phyloP scores from a whole-genome alignment of 1,140 invertebrate genomes.

The Lepidostoma basale region DNA sequence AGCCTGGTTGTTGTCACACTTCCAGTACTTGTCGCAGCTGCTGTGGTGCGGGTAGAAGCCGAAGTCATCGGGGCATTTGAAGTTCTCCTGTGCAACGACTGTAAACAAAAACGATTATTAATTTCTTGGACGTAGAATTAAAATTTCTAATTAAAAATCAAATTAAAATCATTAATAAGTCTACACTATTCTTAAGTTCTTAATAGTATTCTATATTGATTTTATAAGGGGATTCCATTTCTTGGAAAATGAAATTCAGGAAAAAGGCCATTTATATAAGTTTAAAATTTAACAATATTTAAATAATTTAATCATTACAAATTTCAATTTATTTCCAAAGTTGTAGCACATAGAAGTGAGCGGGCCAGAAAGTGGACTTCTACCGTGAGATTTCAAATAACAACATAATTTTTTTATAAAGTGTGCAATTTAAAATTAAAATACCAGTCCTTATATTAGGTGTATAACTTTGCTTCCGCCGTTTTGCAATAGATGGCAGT shows the following conservation, averaged over 20 bases:
- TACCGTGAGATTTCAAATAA: too few species aligned
- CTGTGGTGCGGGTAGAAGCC: slow-evolving; percentile 90
- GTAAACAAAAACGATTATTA: slow-evolving; percentile 47
- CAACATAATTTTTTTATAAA: too few species aligned
- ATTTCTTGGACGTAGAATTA: too few species aligned
- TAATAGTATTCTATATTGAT: neutral
- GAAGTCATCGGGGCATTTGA: slow-evolving; percentile 94
- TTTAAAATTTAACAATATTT: neutral
- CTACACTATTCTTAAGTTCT: neutral
- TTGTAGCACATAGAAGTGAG: too few species aligned
- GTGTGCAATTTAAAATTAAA: too few species aligned
- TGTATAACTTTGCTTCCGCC: too few species aligned
- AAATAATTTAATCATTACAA: too few species aligned
- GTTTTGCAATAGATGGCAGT: too few species aligned
- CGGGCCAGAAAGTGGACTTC: too few species aligned
- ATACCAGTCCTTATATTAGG: too few species aligned
- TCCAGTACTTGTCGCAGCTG: slow-evolving; percentile 95
- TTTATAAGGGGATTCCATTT: neutral
- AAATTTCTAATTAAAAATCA: neutral
- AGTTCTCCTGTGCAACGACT: slow-evolving; percentile 74
- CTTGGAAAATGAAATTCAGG: neutral
- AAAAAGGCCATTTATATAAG: neutral
- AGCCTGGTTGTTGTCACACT: slow-evolving; percentile 87
- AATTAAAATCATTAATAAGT: neutral
- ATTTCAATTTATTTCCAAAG: too few species aligned